These are phyloP conservation scores for Hemibagrus guttatus DNA, from an alignment of 2,797 vertebrate genomes.

Conservation along the genomic window DNA sequence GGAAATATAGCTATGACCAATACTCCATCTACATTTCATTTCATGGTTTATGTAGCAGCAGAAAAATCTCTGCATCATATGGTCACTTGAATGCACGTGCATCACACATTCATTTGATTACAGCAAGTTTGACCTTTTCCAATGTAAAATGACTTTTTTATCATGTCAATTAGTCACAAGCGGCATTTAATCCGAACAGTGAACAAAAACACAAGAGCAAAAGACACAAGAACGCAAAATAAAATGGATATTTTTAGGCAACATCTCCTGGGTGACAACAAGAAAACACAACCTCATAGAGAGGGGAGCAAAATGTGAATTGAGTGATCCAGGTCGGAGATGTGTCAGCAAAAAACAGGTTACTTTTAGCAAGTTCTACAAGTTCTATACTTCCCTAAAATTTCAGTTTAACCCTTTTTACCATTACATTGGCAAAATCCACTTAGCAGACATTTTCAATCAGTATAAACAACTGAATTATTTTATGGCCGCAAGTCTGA, in stretches of 20 bases:
- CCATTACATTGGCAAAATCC: no score
- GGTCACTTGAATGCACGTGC: background rate
- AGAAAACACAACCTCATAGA: background rate
- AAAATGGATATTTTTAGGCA: background rate
- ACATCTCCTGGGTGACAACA: background rate
- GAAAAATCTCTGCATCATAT: background rate
- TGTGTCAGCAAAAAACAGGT: background rate
- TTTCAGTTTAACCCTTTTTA: no score
- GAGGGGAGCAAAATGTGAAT: conserved; percentile 22
- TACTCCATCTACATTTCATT: background rate
- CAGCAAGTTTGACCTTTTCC: background rate
- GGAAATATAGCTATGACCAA: background rate
- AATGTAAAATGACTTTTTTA: background rate
- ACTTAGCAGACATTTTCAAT: no score
- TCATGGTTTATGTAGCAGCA: background rate
- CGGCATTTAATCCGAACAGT: background rate
- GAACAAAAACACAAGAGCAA: background rate
- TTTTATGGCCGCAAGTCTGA: no score
- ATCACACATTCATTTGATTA: background rate
- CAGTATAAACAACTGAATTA: no score
- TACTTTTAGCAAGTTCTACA: no score
- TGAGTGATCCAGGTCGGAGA: conserved; percentile 26
- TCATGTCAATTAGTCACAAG: conserved; percentile 7
- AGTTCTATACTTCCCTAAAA: no score
- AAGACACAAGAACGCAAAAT: background rate